Evolutionary conservation across 1,140 invertebrate genomes (phyloP).

Genomic region (Aphaenogaster ashmeadi): DNA sequence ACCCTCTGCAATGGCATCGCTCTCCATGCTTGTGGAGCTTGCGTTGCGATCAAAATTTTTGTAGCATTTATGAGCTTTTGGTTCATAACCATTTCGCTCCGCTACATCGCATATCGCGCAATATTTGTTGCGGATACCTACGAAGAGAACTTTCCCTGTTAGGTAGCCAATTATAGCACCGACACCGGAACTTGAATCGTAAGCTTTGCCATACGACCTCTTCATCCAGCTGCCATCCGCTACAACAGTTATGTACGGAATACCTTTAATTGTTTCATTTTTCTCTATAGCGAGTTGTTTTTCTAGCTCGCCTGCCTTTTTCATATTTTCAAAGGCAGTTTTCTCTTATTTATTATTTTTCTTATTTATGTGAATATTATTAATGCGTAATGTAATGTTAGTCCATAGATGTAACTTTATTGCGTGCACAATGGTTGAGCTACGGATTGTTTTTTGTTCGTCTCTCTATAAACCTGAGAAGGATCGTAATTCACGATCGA

Average conservation of each 20-base stretch:
- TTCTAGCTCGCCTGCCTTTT: too few relatives aligned
- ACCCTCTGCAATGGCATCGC: conserved; percentile 15
- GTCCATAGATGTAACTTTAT: too few relatives aligned
- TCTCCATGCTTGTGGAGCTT: conserved; percentile 66
- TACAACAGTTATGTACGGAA: background rate
- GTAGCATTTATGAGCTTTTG: conserved; percentile 2
- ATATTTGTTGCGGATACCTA: background rate
- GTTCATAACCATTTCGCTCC: background rate
- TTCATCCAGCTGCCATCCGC: background rate
- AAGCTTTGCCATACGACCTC: background rate
- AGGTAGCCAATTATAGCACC: background rate
- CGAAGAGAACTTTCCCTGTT: background rate
- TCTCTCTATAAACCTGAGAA: too few relatives aligned
- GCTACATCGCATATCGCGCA: background rate
- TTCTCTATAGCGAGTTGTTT: too few relatives aligned
- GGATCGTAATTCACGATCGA: too few relatives aligned
- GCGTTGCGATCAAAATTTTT: conserved; percentile 42
- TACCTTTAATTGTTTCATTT: too few relatives aligned
- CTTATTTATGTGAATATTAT: too few relatives aligned
- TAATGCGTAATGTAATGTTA: too few relatives aligned
- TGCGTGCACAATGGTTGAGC: too few relatives aligned
- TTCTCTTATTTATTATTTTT: too few relatives aligned
- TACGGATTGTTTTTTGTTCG: too few relatives aligned
- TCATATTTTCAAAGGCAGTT: too few relatives aligned
- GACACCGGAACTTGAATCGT: background rate